Conservation (phyloP, 2,797 vertebrate genomes). For the Melanotaenia boesemani region DNA sequence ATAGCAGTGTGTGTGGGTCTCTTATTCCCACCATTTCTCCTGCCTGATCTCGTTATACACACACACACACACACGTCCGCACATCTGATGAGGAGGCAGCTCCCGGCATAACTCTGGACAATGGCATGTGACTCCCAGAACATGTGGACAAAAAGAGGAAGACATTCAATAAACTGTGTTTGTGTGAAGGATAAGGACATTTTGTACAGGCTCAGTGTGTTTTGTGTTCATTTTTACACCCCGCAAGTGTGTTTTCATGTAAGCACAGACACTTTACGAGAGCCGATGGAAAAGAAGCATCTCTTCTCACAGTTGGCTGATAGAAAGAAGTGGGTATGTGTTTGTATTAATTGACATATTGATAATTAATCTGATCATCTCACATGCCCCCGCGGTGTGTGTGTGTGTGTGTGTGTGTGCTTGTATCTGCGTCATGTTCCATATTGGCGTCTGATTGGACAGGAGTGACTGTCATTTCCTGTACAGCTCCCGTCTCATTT, state of each 20-base stretch:
- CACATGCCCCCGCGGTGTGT: neutral
- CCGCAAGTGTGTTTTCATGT: neutral
- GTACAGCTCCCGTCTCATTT: slow-evolving; percentile 71
- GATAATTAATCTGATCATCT: neutral
- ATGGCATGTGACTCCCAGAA: slow-evolving; percentile 75
- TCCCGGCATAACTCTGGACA: slow-evolving; percentile 70
- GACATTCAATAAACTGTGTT: slow-evolving; percentile 71
- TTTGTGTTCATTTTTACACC: slow-evolving; percentile 17
- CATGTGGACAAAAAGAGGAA: slow-evolving; percentile 81
- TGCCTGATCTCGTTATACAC: slow-evolving; percentile 28
- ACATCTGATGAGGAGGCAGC: slow-evolving; percentile 66
- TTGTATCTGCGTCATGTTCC: slow-evolving; percentile 49
- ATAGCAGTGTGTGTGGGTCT: slow-evolving; percentile 17
- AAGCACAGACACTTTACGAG: neutral
- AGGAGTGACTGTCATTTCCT: slow-evolving; percentile 74
- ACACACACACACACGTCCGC: slow-evolving; percentile 37
- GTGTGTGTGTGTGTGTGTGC: slow-evolving; percentile 2
- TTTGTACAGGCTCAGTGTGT: slow-evolving; percentile 48
- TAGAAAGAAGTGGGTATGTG: slow-evolving; percentile 3
- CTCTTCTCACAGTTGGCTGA: neutral
- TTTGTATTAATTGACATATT: neutral
- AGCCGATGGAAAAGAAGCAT: neutral
- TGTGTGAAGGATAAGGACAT: slow-evolving; percentile 61
- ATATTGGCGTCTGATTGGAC: slow-evolving; percentile 58
- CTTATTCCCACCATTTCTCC: slow-evolving; percentile 32